Evolutionary conservation across 2,888 invertebrate genomes (phyloP).

Genomic region (Meta bourneti): DNA sequence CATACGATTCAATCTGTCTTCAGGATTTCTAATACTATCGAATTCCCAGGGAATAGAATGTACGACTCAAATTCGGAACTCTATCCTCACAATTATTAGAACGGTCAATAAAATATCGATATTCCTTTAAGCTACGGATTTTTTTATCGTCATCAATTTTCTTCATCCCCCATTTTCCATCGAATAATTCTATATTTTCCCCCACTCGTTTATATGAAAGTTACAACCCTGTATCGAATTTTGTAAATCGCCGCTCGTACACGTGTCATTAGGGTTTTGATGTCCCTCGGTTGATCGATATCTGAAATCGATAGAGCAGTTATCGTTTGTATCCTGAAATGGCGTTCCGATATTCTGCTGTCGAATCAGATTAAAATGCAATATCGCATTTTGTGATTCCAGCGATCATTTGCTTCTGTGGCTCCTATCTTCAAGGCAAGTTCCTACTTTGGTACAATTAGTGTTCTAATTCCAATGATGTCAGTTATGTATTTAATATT

Average conservation of each 20-base stretch:
- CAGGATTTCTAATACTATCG: no score
- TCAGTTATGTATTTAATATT: no score
- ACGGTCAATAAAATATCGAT: no score
- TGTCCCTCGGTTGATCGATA: conserved; percentile 49
- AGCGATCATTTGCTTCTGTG: neutral
- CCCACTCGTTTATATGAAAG: conserved; percentile 24
- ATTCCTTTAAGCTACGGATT: no score
- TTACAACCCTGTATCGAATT: conserved; percentile 5
- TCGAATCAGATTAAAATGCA: neutral
- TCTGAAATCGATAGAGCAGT: conserved; percentile 53
- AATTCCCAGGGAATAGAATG: no score
- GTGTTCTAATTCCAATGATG: no score
- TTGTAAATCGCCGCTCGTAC: conserved; percentile 22
- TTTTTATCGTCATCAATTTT: neutral
- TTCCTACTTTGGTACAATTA: no score
- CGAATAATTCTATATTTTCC: conserved; percentile 9
- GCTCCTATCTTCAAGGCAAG: no score
- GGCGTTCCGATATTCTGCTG: conserved; percentile 1
- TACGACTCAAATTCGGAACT: no score
- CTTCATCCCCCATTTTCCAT: neutral
- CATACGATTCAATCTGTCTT: no score
- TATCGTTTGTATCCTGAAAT: conserved; percentile 10
- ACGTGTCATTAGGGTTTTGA: conserved; percentile 38
- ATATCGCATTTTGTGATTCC: neutral
- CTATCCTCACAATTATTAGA: no score